These are phyloP conservation scores for Gymnobelideus leadbeateri DNA, from an alignment of 2,113 vertebrate genomes.

Conservation along the genomic window DNA sequence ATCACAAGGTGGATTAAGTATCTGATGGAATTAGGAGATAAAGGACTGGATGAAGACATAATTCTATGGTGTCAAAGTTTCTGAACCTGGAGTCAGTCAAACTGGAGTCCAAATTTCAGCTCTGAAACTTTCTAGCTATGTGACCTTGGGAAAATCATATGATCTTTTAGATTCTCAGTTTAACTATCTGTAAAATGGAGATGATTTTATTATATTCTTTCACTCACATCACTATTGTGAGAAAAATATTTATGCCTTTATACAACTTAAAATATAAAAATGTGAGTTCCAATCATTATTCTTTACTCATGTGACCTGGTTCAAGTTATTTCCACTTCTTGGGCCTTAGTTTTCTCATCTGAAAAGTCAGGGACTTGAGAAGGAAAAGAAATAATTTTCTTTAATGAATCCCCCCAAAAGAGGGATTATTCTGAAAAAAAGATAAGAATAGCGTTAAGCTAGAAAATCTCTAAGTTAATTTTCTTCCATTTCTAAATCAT, in stretches of 20 bases:
- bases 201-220: neutral
- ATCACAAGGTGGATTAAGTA: neutral
- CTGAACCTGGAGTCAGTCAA: neutral
- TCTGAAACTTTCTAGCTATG: neutral
- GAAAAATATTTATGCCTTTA: neutral
- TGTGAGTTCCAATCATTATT: neutral
- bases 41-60: neutral
- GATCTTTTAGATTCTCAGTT: neutral
- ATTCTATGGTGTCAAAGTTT: neutral
- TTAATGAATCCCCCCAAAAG: neutral
- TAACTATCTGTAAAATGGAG: neutral
- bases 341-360: neutral
- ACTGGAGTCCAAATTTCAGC: neutral
- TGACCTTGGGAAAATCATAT: neutral
- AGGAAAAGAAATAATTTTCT: neutral
- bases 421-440: neutral
- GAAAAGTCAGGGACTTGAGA: neutral
- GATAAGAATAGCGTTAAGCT: neutral
- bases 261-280: neutral
- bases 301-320: neutral
- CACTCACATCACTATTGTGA: neutral
- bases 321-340: neutral
- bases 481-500: neutral
- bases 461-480: neutral
- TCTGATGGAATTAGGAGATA: neutral